Evolutionary conservation across 1,140 invertebrate species (phyloP).

Genomic region (Nephila pilipes): DNA sequence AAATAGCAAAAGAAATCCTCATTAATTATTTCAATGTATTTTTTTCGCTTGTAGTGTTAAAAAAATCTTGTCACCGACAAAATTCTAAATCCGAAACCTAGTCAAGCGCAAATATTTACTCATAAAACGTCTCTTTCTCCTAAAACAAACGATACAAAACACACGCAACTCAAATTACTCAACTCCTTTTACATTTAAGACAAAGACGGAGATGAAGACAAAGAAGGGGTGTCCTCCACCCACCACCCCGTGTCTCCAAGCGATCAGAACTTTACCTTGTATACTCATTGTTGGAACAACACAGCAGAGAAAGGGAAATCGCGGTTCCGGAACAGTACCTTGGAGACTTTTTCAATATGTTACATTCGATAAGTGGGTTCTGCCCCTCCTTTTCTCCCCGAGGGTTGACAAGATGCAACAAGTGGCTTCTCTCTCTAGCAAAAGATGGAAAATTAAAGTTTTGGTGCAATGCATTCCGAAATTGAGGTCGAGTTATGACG

Average conservation of each 20-base stretch:
- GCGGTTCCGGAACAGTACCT: not conserved
- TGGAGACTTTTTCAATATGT: not conserved
- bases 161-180: constrained; percentile 28
- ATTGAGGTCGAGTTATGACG: constrained; percentile 1
- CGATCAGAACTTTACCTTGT: constrained; percentile 21
- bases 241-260: not conserved
- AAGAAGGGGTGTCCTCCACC: not conserved
- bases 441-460: constrained; percentile 11
- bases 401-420: not conserved
- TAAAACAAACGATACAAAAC: constrained; percentile 18
- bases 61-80: too few species aligned
- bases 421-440: not conserved
- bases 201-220: not conserved
- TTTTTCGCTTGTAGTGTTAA: not conserved
- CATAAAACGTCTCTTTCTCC: not conserved
- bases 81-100: not conserved
- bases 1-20: not conserved
- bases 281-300: not conserved
- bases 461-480: not conserved
- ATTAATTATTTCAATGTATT: not conserved
- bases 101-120: not conserved
- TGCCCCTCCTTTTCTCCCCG: not conserved
- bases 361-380: too few species aligned
- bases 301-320: not conserved
- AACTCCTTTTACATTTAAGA: not conserved